Conservation (phyloP, 2,113 vertebrate species). For the Nycticorax nycticorax region DNA sequence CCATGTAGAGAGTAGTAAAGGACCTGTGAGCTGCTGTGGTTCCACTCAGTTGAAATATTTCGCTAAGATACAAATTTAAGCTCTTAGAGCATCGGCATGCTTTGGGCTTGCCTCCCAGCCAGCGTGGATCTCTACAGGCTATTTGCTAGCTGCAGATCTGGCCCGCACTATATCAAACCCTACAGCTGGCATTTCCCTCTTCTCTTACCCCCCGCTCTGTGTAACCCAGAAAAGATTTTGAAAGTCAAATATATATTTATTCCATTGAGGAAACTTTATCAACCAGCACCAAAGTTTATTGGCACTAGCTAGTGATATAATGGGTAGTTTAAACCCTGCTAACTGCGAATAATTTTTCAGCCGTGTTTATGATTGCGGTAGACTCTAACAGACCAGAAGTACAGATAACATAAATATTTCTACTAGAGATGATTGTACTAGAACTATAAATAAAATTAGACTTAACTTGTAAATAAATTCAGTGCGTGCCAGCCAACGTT, state of each 20-base stretch:
- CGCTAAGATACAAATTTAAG: neutral
- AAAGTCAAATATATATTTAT: constrained; percentile 81
- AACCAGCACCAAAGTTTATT: constrained; percentile 77
- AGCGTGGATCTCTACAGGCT: neutral
- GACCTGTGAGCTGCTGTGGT: neutral
- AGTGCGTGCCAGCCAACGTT: constrained; percentile 69
- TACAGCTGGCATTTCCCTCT: constrained; percentile 25
- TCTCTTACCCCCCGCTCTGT: neutral
- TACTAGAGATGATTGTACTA: constrained; percentile 72
- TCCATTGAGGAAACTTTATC: constrained; percentile 79
- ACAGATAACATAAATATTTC: constrained; percentile 83
- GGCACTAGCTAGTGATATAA: constrained; percentile 80
- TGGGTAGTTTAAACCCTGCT: constrained; percentile 81
- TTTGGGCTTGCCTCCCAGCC: neutral
- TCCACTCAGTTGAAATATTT: neutral
- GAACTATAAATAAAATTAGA: constrained; percentile 81
- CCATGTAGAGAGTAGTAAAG: neutral
- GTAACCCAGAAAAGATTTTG: constrained; percentile 70
- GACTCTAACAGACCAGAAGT: constrained; percentile 75
- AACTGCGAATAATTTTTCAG: constrained; percentile 83
- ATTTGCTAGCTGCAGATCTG: neutral
- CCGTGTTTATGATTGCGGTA: constrained; percentile 75
- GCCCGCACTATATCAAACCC: neutral
- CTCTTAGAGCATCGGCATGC: neutral
- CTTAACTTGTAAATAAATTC: constrained; percentile 80